Base-by-base conservation (phyloP, 2,797 vertebrate genomes). In the Poliocrania exsul region DNA sequence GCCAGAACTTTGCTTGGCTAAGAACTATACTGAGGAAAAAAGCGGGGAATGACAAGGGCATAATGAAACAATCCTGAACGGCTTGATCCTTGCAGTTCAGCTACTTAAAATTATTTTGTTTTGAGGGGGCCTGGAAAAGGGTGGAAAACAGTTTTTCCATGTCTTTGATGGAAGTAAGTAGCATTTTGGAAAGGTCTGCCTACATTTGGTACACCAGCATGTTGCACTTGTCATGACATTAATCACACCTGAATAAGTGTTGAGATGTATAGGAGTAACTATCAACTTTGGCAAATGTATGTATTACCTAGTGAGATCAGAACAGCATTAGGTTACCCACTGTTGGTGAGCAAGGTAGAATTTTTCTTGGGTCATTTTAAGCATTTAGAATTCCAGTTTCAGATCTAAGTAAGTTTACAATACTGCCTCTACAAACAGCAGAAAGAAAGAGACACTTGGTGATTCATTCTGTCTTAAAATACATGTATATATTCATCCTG, bases 381-480 rank as follows among this genome's bases (percentile, higher is more conserved):
- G 58, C 35, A 28, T 69, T 78, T 81, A 81, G 57, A 93, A 96
- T 86, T 86, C 35, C 47, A 46, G 11, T 88, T 92, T 95, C 58
- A 54, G 23, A 75, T 90, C 65, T 60, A 53, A 78, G 40, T 61
- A 71, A 40, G 54, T 72, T 87, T 91, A 72, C 50, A 86, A 66
- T 50, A 18, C 69, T 92, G 75, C 21, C 18, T 91, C 46, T 83
- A 81, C 57, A 61, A 81, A 46, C 31, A 75, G 56, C 66, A 86
- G 54, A 90, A 91, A 62, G 51, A 57, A 74, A 40, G 51, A 90
- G n/a, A 58, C 4, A 3, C 58, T 90, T 81, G 28, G 62, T 93
- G 91, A 94, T 93, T 95, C 80, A 95, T 84, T 49, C 54, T 24
- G 9, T 78, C 75, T 86, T 92, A 90, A 93, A 94, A 88, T 92